Conservation (phyloP, 1,140 invertebrate species). For the Megalonaias nervosa region DNA sequence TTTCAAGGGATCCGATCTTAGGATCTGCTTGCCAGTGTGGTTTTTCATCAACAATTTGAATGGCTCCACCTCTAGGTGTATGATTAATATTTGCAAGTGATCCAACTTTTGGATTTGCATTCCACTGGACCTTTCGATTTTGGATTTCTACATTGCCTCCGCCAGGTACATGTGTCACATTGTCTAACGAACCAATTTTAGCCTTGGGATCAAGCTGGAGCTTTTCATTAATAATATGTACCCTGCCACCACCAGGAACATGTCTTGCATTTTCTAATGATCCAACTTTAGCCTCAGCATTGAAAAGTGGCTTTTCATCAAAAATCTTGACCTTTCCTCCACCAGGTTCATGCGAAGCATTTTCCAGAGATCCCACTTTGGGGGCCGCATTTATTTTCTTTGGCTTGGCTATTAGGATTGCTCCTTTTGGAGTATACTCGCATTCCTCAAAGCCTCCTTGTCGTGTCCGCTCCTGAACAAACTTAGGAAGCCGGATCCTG, state of each 20-base stretch:
- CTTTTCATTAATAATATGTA: constrained; percentile 78
- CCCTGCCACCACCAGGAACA: constrained; percentile 54
- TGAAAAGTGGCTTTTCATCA: constrained; percentile 42
- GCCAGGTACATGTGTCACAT: constrained; percentile 33
- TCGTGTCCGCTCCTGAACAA: constrained; percentile 43
- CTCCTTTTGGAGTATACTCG: constrained; percentile 39
- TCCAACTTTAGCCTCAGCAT: constrained; percentile 57
- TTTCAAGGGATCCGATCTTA: constrained; percentile 47
- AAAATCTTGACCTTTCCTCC: constrained; percentile 78
- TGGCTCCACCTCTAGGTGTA: constrained; percentile 47
- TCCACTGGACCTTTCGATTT: constrained; percentile 77
- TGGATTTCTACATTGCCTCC: constrained; percentile 41
- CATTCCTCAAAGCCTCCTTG: constrained; percentile 50
- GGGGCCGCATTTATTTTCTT: constrained; percentile 67
- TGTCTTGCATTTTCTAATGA: constrained; percentile 63
- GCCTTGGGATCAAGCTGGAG: constrained; percentile 85
- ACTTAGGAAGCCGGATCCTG: no score
- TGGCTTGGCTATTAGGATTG: not conserved
- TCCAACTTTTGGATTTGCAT: constrained; percentile 79
- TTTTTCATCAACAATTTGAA: constrained; percentile 40
- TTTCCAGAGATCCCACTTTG: constrained; percentile 83
- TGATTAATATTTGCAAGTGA: constrained; percentile 87
- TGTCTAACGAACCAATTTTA: constrained; percentile 75
- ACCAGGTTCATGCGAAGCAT: constrained; percentile 89
- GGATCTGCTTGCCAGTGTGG: constrained; percentile 36